Base-by-base conservation (phyloP, 2,797 vertebrate genomes). In the Pipistrellus pygmaeus region DNA sequence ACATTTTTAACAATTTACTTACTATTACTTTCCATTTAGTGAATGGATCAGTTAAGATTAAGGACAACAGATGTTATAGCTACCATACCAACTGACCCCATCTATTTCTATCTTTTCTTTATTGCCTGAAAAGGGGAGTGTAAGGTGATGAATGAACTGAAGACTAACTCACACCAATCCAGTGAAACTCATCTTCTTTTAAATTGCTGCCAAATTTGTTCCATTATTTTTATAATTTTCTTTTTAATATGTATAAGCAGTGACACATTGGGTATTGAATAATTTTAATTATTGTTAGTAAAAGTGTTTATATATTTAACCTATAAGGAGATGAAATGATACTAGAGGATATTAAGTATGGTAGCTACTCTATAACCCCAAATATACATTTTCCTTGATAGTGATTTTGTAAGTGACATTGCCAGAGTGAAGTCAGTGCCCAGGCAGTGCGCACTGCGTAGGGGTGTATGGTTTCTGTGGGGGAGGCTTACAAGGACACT, bases 401-500 rank as follows among this genome's bases (percentile, higher is more conserved):
- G 88, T 38, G 60, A 53, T 91, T 91, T 92, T 97, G 85, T 92
- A 90, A 90, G 91, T 76, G 85, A 94, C 81, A 95, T 95, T 92
- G 96, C 96, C 95, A 86, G 91, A 96, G 94, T 93, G 94, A 96
- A 98, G 97, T 97, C 96, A 94, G 94, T 95, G 94, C 93, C 90
- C 75, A 87, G 95, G 77, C 91, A 96, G 96, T 83, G 95, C 20
- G 77, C 95, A 64, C 60, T 95, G 95, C 95, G 94, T 97, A 97
- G 95, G 95, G 96, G 95, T 97, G 92, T 96, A 97, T 97, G 97
- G 96, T 98, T 98, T 97, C 86, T 95, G 38, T 71, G 66, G 66
- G 91, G 97, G 92, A 0, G 87, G 66, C 93, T 97, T 95, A 97
- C 97, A 97, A 97, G 97, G 98, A 98, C 97, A 98, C 97, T 98